Evolutionary conservation across 2,797 vertebrate species (phyloP), one percentile per base, ranked within the genome.

Genomic region (Propithecus perrieri): DNA sequence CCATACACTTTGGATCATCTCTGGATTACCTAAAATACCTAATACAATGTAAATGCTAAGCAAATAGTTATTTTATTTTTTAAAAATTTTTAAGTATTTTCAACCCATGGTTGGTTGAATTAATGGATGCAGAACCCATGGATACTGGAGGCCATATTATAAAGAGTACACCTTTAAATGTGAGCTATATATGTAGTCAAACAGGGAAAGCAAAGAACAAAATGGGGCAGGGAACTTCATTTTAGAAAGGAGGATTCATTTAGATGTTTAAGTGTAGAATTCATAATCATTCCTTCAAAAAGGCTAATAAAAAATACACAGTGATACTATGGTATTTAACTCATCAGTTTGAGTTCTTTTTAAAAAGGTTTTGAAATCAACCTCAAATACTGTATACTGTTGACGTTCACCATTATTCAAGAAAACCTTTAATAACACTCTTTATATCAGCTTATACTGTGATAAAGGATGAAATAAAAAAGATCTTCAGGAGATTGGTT

Each of bases 361-460:
- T 65, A 94, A 89, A 85, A 85, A 43, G 75, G 22, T 75, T 91
- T 74, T 65, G 8, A 55, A 81, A 63, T 95, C 38, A 85, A 61
- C 15, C 41, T 95, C 38, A 75, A 84, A 85, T 38, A 55, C 18
- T 63, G 0, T 48, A 28, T 76, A 33, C 26, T 78, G 43, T 20
- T 95, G 15, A 72, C 22, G 30, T 63, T 55, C 14, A 89, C 20
- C 33, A 63, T 17, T 74, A 80, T 35, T 71, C 5, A 41, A 26
- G 63, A 85, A 59, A 81, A 90, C 5, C 13, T 78, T 72, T 28
- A 65, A 63, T 59, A 91, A 72, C 33, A 87, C 1, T 43, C n/a
- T 38, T 53, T 33, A 24, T 41, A 81, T n/a, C 24, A 59, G 59
- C 6, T 93, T 81, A 89, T 15, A 85, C 1, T 71, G 14, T 65